Base-by-base conservation (phyloP, 2,888 invertebrate species). In the Geophilus truncorum region DNA sequence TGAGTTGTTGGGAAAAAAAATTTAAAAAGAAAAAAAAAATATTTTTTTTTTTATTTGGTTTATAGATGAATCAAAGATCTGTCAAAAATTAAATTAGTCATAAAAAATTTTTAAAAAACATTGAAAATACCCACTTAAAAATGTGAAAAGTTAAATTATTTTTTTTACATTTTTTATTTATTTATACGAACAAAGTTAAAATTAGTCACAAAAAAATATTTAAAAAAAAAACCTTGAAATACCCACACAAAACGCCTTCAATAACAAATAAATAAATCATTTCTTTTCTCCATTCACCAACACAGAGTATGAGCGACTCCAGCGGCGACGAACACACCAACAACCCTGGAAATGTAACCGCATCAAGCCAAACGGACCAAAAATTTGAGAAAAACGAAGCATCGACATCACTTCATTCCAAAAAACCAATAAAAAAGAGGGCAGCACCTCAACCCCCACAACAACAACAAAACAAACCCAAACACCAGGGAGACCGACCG, bases 301-400 rank as follows among this genome's bases (percentile, higher is more conserved):
- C n/a, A n/a, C 84, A 86, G 86, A 86, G 86, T 81, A 84, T 84
- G 23, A 85, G 85, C 78, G 89, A 88, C 57, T 78, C 79, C 81
- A 87, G 87, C 82, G 89, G 89, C 57, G 84, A 88, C 5, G 88
- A 86, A 15, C 85, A 89, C 28, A n/a, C n/a, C n/a, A 89, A 89
- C 84, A 87, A 87, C 82, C 87, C 89, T 86, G 87, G 85, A 85
- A 86, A 90, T 82, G 91, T 91, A 32, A 91, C 91, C 4, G 89
- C 90, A n/a, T 90, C 90, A 82, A 85, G 84, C 30, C 84, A 78
- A 45, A 10, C 23, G 10, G 23, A 30, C 32, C 32, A 30, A 12
- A 3, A 7, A n/a, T n/a, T n/a, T n/a, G n/a, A n/a, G 34, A 90
- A 90, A 82, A 85, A 84, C 30, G 84, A 28, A 77, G 12, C 23